Evolutionary conservation across 2,113 vertebrate species (phyloP).

Genomic region (Puntigrus tetrazona): DNA sequence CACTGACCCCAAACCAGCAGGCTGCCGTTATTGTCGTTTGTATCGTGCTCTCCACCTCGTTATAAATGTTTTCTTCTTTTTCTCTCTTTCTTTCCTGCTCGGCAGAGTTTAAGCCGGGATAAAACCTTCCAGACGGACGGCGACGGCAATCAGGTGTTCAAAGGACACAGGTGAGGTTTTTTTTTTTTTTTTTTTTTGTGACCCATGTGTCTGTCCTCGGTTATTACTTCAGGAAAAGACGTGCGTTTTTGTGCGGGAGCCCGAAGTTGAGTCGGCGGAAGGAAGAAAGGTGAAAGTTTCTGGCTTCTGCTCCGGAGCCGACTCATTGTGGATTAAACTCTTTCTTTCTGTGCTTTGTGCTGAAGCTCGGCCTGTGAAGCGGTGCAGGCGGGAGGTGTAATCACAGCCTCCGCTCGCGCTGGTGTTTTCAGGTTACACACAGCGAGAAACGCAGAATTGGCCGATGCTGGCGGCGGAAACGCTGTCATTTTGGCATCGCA

Average conservation of each 20-base stretch:
- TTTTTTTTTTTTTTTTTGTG: slow-evolving; percentile 47
- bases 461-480: background rate
- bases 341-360: background rate
- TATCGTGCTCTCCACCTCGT: slow-evolving; percentile 18
- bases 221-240: slow-evolving; percentile 14
- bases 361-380: background rate
- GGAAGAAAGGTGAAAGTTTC: slow-evolving; percentile 2
- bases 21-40: slow-evolving; percentile 3
- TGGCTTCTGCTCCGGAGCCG: background rate
- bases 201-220: slow-evolving; percentile 12
- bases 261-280: background rate
- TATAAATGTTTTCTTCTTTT: slow-evolving; percentile 20
- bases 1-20: slow-evolving; percentile 6
- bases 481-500: slow-evolving; percentile 13
- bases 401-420: slow-evolving; percentile 18
- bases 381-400: slow-evolving; percentile 30
- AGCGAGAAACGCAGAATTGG: slow-evolving; percentile 14
- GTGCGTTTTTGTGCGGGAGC: background rate
- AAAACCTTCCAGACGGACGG: slow-evolving; percentile 85
- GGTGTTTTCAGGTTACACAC: slow-evolving; percentile 23
- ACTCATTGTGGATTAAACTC: slow-evolving; percentile 26
- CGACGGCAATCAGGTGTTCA: slow-evolving; percentile 85
- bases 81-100: background rate
- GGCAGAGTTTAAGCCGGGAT: slow-evolving; percentile 82
- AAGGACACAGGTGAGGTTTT: slow-evolving; percentile 86